Evolutionary conservation across 1,140 invertebrate genomes (phyloP).

Genomic region (Aphaenogaster floridana): DNA sequence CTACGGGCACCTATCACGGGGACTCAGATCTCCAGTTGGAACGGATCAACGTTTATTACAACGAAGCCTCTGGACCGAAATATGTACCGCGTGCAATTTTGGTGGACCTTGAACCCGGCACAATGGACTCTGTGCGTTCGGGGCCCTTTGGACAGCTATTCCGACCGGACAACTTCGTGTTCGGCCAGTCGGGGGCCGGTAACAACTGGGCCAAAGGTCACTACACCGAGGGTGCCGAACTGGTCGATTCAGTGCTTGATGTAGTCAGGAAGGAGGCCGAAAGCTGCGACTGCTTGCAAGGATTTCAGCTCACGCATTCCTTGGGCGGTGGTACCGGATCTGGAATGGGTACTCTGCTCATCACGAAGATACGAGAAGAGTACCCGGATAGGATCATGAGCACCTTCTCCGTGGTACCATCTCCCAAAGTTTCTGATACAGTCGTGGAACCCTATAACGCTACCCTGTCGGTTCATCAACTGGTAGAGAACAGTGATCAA

Average conservation of each 20-base stretch:
- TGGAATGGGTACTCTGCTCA: slow-evolving; percentile 92
- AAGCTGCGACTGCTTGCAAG: slow-evolving; percentile 95
- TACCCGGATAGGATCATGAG: slow-evolving; percentile 96
- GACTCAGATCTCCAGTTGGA: slow-evolving; percentile 95
- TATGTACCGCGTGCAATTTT: slow-evolving; percentile 96
- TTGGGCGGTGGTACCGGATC: slow-evolving; percentile 94
- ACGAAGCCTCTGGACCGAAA: slow-evolving; percentile 94
- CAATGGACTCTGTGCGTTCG: slow-evolving; percentile 95
- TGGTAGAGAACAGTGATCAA: slow-evolving; percentile 94
- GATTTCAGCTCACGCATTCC: slow-evolving; percentile 94
- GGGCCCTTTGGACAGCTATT: slow-evolving; percentile 95
- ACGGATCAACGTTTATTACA: slow-evolving; percentile 97
- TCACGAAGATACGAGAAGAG: slow-evolving; percentile 93
- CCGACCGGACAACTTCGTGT: slow-evolving; percentile 95
- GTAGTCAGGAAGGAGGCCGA: slow-evolving; percentile 96
- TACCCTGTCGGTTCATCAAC: slow-evolving; percentile 92
- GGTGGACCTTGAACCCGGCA: slow-evolving; percentile 95
- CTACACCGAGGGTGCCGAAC: slow-evolving; percentile 97
- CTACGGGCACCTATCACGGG: slow-evolving; percentile 94
- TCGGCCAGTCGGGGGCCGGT: slow-evolving; percentile 92
- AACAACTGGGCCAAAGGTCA: slow-evolving; percentile 96
- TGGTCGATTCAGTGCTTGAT: slow-evolving; percentile 95
- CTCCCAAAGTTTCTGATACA: slow-evolving; percentile 92
- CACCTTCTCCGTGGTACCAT: slow-evolving; percentile 94
- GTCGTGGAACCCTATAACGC: slow-evolving; percentile 93